These are phyloP conservation scores for Anadara kagoshimensis DNA, from an alignment of 1,140 invertebrate species.

Conservation along the genomic window DNA sequence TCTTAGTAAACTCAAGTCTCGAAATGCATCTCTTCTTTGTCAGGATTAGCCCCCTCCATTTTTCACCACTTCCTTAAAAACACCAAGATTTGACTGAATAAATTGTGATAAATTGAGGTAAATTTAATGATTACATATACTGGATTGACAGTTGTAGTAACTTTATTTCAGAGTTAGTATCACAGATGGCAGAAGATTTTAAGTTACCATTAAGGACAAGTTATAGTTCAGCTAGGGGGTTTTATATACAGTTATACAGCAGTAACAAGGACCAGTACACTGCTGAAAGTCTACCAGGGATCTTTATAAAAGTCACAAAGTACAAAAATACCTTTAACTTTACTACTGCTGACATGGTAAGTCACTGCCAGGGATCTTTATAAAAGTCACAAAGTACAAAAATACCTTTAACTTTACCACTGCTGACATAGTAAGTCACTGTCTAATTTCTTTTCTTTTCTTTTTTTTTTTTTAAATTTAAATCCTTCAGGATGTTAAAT, in stretches of 20 bases:
- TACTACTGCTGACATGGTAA: constrained; percentile 85
- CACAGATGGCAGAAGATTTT: constrained; percentile 80
- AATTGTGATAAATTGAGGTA: too few species aligned
- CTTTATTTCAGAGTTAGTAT: constrained; percentile 76
- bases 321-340: constrained; percentile 80
- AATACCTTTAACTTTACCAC: constrained; percentile 85
- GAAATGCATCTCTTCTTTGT: too few species aligned
- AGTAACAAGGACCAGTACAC: constrained; percentile 59
- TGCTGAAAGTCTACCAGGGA: constrained; percentile 78
- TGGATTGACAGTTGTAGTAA: too few species aligned
- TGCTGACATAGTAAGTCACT: constrained; percentile 78
- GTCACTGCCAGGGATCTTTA: constrained; percentile 73
- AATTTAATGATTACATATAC: too few species aligned
- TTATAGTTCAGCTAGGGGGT: constrained; percentile 83
- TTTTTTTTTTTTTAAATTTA: constrained; percentile 7
- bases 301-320: constrained; percentile 80
- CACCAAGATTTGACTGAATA: too few species aligned
- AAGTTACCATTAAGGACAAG: constrained; percentile 80
- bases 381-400: constrained; percentile 79
- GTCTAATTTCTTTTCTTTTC: neutral
- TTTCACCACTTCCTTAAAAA: too few species aligned
- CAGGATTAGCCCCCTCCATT: too few species aligned
- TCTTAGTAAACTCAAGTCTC: too few species aligned
- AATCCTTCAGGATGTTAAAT: neutral
- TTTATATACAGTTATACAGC: constrained; percentile 82